Conservation (phyloP, 2,888 invertebrate genomes). For the Monoplex corrugatus region DNA sequence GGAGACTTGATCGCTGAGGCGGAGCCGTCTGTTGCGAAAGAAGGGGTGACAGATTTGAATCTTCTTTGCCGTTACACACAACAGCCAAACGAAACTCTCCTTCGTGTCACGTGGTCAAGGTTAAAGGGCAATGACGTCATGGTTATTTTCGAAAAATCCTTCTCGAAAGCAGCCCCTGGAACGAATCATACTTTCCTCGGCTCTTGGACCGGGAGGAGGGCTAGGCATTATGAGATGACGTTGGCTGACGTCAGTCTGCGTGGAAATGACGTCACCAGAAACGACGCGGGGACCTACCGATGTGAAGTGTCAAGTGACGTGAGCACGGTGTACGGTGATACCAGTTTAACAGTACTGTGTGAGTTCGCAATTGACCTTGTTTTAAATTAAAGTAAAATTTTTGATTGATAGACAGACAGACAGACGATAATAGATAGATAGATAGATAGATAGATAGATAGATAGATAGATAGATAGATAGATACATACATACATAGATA, state of each 20-base stretch:
- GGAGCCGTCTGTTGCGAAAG: not conserved
- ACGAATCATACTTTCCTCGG: not conserved
- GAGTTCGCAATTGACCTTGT: not conserved
- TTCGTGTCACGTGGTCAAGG: conserved; percentile 9
- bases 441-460: not conserved
- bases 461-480: not conserved
- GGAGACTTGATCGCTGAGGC: not conserved
- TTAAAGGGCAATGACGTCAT: not conserved
- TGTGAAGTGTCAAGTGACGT: conserved; percentile 25
- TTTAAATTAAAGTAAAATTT: not conserved
- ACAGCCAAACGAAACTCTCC: not conserved
- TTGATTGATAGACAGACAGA: not conserved
- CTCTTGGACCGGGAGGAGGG: conserved; percentile 32
- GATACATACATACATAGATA: not conserved
- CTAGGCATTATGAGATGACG: conserved; percentile 13
- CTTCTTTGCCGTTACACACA: not conserved
- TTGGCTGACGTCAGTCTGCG: conserved; percentile 46
- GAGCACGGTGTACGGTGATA: not conserved
- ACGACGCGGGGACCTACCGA: conserved; percentile 24
- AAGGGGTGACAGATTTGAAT: conserved; percentile 19
- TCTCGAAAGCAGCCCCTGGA: not conserved
- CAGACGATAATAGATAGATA: not conserved
- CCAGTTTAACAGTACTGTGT: not conserved
- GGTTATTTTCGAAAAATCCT: not conserved
- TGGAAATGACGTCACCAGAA: conserved; percentile 18